phyloP scores from a whole-genome alignment of 2,113 vertebrate genomes.

The Gnathonemus echidnorhynchus region DNA sequence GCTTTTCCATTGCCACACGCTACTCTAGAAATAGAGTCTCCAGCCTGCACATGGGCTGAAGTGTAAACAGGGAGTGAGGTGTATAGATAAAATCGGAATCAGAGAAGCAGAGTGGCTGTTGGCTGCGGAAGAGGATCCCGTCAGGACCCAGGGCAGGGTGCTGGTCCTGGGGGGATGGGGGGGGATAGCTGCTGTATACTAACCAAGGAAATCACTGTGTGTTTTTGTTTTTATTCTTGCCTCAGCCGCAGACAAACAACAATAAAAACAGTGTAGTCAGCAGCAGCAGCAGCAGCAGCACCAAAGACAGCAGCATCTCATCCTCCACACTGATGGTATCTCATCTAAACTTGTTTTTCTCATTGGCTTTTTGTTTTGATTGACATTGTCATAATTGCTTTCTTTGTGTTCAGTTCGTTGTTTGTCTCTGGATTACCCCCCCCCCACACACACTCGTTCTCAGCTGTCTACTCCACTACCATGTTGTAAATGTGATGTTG shows the following conservation, averaged over 20 bases:
- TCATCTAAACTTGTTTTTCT: constrained; percentile 60
- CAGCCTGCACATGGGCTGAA: not conserved
- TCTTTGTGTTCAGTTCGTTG: constrained; percentile 31
- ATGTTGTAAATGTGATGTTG: constrained; percentile 43
- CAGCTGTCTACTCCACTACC: constrained; percentile 43
- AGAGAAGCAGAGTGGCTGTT: not conserved
- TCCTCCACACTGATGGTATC: constrained; percentile 88
- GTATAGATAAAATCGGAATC: not conserved
- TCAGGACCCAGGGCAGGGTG: not conserved
- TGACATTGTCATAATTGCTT: constrained; percentile 18
- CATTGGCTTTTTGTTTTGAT: constrained; percentile 35
- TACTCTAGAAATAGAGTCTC: not conserved
- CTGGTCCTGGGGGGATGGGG: not conserved
- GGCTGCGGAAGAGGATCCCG: not conserved
- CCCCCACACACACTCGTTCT: constrained; percentile 22
- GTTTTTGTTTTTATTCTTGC: constrained; percentile 57
- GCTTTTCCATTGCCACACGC: not conserved
- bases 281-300: constrained; percentile 61
- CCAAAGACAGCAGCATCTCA: constrained; percentile 74
- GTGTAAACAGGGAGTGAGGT: not conserved
- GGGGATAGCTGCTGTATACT: constrained; percentile 13
- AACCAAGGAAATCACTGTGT: constrained; percentile 46
- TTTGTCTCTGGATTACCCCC: constrained; percentile 27
- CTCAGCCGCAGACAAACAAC: constrained; percentile 91
- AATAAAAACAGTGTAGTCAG: constrained; percentile 99